Conservation (phyloP, 2,113 vertebrate genomes). For the Suricata suricatta region DNA sequence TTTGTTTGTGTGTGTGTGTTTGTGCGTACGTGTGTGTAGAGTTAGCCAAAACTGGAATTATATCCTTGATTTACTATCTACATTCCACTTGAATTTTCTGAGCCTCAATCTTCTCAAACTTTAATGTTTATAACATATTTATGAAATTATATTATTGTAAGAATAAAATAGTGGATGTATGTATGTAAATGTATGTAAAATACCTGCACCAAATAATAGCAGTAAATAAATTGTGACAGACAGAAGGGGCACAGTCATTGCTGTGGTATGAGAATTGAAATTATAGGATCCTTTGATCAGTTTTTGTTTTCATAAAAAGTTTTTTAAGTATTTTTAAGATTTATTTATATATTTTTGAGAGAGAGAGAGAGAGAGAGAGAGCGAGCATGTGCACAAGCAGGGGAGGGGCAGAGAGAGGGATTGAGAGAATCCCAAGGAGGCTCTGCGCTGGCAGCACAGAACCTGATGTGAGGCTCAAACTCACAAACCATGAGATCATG, state of each 20-base stretch:
- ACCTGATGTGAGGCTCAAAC: too few relatives aligned
- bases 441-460: too few relatives aligned
- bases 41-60: background rate
- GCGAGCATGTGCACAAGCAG: too few relatives aligned
- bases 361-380: too few relatives aligned
- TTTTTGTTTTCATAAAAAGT: slow-evolving; percentile 16
- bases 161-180: background rate
- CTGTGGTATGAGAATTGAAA: background rate
- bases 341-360: too few relatives aligned
- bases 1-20: background rate
- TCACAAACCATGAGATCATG: too few relatives aligned
- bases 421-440: too few relatives aligned
- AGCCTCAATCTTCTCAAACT: background rate
- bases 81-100: background rate
- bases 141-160: background rate
- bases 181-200: background rate
- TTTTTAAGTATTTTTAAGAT: background rate
- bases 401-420: too few relatives aligned
- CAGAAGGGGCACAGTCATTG: background rate
- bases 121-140: background rate
- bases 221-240: slow-evolving; percentile 32
- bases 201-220: background rate
- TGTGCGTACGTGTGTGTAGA: background rate
- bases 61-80: background rate
- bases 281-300: background rate